Evolutionary conservation across 2,888 invertebrate species (phyloP).

Genomic region (Caenorhabditis wallacei): DNA sequence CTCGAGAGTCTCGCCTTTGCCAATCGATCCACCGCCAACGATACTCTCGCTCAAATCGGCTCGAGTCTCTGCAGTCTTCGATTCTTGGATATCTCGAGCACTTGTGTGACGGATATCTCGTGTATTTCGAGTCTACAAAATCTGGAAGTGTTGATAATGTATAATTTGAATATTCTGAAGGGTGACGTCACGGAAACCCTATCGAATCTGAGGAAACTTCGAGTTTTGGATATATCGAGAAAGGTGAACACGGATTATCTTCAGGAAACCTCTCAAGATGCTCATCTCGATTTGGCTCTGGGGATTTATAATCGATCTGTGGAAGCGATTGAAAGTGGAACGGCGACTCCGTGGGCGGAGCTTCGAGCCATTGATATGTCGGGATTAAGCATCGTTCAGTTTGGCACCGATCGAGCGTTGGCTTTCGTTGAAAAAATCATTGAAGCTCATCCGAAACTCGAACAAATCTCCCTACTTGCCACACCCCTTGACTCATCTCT

Average conservation of each 20-base stretch:
- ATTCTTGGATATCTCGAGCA: slow-evolving; percentile 71
- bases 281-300: slow-evolving; percentile 63
- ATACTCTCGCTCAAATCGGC: slow-evolving; percentile 55
- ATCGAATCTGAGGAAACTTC: slow-evolving; percentile 57
- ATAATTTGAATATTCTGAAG: slow-evolving; percentile 68
- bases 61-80: slow-evolving; percentile 43
- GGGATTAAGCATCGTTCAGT: slow-evolving; percentile 69
- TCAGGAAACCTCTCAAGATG: slow-evolving; percentile 67
- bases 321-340: slow-evolving; percentile 52
- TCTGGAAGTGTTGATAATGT: slow-evolving; percentile 72
- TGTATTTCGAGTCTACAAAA: slow-evolving; percentile 60
- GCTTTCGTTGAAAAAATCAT: slow-evolving; percentile 65
- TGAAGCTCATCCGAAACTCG: slow-evolving; percentile 66
- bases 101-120: slow-evolving; percentile 68
- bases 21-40: slow-evolving; percentile 58
- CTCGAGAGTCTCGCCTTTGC: slow-evolving; percentile 64
- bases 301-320: slow-evolving; percentile 66
- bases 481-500: slow-evolving; percentile 70
- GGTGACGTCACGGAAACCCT: slow-evolving; percentile 65
- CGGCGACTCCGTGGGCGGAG: slow-evolving; percentile 67
- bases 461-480: slow-evolving; percentile 68
- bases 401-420: slow-evolving; percentile 69
- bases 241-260: slow-evolving; percentile 65
- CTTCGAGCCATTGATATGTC: slow-evolving; percentile 72
- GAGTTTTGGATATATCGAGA: slow-evolving; percentile 71